Conservation (phyloP, 2,113 vertebrate species). For the Dromaius novaehollandiae region DNA sequence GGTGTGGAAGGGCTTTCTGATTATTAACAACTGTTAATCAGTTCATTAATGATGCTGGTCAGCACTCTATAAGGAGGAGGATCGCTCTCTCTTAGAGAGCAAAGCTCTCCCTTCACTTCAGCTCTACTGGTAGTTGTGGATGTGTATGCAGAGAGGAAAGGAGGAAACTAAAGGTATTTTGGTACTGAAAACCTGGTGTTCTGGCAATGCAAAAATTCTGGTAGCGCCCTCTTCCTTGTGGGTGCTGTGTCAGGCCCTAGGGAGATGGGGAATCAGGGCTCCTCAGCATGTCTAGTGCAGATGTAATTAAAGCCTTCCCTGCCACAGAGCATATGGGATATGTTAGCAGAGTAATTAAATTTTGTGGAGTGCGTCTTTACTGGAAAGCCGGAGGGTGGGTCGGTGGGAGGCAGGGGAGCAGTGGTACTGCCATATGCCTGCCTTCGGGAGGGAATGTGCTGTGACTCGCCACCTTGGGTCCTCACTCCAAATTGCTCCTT, state of each 20-base stretch:
- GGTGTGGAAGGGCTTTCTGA: slow-evolving; percentile 27
- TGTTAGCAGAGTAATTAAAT: slow-evolving; percentile 76
- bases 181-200: not conserved
- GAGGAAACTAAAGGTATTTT: not conserved
- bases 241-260: not conserved
- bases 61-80: not conserved
- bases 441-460: not conserved
- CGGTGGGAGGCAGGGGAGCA: slow-evolving; percentile 55
- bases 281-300: slow-evolving; percentile 29
- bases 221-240: not conserved
- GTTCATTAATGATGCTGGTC: slow-evolving; percentile 16
- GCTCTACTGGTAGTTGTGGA: not conserved
- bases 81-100: not conserved
- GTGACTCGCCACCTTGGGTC: slow-evolving; percentile 12
- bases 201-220: not conserved
- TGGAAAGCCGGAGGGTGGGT: slow-evolving; percentile 69
- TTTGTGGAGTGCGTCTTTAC: slow-evolving; percentile 69
- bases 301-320: slow-evolving; percentile 69
- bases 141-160: not conserved
- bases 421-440: not conserved
- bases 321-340: slow-evolving; percentile 74
- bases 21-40: slow-evolving; percentile 57
- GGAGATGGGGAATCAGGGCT: slow-evolving; percentile 5
- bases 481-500: slow-evolving; percentile 35
- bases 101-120: not conserved